Conservation (phyloP, 2,113 vertebrate genomes). For the Thymallus thymallus region DNA sequence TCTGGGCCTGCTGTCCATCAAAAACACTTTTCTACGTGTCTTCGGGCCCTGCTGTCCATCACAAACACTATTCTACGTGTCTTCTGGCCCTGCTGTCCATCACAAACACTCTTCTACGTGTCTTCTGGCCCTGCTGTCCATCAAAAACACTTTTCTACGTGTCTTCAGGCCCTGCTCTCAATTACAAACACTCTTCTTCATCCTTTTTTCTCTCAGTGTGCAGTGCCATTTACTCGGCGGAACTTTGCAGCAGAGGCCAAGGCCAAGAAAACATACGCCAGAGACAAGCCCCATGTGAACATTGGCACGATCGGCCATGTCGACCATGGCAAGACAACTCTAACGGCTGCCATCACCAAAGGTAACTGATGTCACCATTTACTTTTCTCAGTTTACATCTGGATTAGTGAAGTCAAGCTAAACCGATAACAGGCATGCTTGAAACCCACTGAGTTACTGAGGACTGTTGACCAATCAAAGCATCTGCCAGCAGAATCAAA, state of each 20-base stretch:
- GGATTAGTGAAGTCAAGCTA: background rate
- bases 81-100: no score
- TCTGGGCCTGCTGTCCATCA: background rate
- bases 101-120: no score
- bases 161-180: background rate
- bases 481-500: no score
- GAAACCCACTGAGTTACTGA: no score
- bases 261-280: conserved; percentile 78
- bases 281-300: conserved; percentile 87
- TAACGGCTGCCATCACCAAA: conserved; percentile 91
- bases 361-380: conserved; percentile 60
- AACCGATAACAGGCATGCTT: no score
- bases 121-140: no score
- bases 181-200: background rate
- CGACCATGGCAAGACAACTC: conserved; percentile 90
- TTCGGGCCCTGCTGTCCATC: no score
- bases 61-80: no score
- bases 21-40: background rate
- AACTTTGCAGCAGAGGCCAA: conserved; percentile 81
- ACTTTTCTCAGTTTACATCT: background rate
- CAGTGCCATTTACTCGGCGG: conserved; percentile 67
- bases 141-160: no score
- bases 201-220: conserved; percentile 37
- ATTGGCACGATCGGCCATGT: conserved; percentile 90
- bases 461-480: no score